phyloP scores from a whole-genome alignment of 2,797 vertebrate species.

The Myotis pilosus region DNA sequence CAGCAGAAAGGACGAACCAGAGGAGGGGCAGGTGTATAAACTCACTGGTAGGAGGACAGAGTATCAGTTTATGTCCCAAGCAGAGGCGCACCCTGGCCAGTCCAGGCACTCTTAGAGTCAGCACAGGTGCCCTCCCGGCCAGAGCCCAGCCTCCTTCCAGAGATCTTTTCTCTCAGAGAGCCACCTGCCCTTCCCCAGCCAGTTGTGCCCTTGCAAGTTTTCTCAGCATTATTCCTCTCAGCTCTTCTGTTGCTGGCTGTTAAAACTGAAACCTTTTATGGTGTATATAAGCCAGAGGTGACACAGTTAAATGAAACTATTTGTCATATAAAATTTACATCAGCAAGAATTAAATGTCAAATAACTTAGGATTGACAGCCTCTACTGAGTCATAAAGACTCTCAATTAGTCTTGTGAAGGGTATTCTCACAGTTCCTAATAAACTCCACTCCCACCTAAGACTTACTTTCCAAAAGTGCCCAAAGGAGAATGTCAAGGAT shows the following conservation, averaged over 20 bases:
- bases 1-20: neutral
- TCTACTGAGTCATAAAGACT: slow-evolving; percentile 71
- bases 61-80: neutral
- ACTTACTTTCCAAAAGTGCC: slow-evolving; percentile 64
- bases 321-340: slow-evolving; percentile 81
- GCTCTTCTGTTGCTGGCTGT: slow-evolving; percentile 67
- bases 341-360: slow-evolving; percentile 78
- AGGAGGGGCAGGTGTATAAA: neutral
- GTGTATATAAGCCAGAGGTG: slow-evolving; percentile 77
- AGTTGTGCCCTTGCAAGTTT: slow-evolving; percentile 63
- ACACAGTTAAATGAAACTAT: slow-evolving; percentile 79
- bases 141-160: neutral
- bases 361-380: slow-evolving; percentile 79
- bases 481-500: slow-evolving; percentile 45
- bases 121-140: neutral
- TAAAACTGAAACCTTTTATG: slow-evolving; percentile 78
- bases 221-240: slow-evolving; percentile 70
- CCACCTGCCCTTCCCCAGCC: slow-evolving; percentile 38
- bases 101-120: neutral
- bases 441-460: slow-evolving; percentile 59
- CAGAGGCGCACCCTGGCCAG: neutral
- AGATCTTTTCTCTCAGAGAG: neutral
- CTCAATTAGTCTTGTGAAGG: slow-evolving; percentile 76
- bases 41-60: neutral
- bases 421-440: slow-evolving; percentile 68